Evolutionary conservation across 53 echinoderm and acorn worm genomes (phyloP).

Genomic region (Apostichopus leukothele): DNA sequence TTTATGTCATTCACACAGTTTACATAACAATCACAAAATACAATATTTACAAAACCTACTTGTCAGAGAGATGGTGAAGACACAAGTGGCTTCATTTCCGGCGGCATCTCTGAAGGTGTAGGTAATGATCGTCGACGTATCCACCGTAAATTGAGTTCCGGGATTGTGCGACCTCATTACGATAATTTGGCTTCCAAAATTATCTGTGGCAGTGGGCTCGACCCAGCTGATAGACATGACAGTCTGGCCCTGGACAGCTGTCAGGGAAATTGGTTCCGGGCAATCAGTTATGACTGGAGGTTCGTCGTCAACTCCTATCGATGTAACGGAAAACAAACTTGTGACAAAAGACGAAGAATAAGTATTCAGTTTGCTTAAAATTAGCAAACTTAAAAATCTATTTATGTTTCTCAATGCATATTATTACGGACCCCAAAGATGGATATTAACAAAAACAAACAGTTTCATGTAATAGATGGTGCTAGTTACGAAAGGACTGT

Average conservation of each 20-base stretch:
- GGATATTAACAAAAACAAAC: too few relatives aligned
- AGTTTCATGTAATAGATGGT: too few relatives aligned
- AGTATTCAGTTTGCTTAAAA: too few relatives aligned
- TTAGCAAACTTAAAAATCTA: too few relatives aligned
- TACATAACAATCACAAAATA: too few relatives aligned
- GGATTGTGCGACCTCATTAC: neutral
- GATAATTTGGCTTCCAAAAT: neutral
- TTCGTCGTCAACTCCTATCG: conserved; percentile 19
- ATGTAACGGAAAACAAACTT: neutral
- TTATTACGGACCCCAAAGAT: too few relatives aligned
- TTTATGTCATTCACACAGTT: too few relatives aligned
- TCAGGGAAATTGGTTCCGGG: conserved; percentile 13
- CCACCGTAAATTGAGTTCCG: conserved; percentile 21
- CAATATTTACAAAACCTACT: conserved; percentile 15
- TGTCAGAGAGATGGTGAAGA: conserved; percentile 23
- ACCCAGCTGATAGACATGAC: neutral
- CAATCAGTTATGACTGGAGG: conserved; percentile 34
- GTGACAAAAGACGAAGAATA: neutral
- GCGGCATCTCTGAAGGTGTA: conserved; percentile 29
- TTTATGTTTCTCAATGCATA: too few relatives aligned
- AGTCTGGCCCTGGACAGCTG: neutral
- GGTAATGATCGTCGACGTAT: conserved; percentile 19
- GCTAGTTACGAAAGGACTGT: too few relatives aligned
- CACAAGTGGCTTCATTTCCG: conserved; percentile 17
- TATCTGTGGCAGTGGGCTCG: conserved; percentile 29